Percentiles rank a stretch among this genome's conserved stretches.
These are phyloP conservation scores for Drosophila parthenogenetica DNA, from an alignment of 2,888 invertebrate genomes.

Conservation along the genomic window DNA sequence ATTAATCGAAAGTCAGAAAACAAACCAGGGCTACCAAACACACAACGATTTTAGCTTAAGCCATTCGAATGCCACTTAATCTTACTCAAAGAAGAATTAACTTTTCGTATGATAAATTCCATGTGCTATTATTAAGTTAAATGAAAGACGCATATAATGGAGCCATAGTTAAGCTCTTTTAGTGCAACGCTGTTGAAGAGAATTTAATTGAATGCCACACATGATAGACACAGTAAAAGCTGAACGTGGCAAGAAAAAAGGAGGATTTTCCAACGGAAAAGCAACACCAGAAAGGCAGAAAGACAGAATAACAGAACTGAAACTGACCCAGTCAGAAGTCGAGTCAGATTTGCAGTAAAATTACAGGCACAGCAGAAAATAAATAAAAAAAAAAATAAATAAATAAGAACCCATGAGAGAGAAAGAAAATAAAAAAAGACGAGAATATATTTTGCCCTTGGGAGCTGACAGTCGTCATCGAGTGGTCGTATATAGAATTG, in stretches of 20 bases:
- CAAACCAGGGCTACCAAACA: neutral
- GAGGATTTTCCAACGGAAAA: constrained; percentile 28
- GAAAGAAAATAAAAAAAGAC: constrained; percentile 5
- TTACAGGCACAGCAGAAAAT: constrained; percentile 26
- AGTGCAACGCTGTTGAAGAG: constrained; percentile 30
- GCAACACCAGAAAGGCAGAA: constrained; percentile 36
- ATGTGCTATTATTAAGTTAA: constrained; percentile 15
- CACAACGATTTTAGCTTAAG: neutral
- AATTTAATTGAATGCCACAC: constrained; percentile 56
- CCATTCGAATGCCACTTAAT: neutral
- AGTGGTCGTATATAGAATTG: constrained; percentile 41
- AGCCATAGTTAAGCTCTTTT: constrained; percentile 29
- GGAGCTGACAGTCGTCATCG: constrained; percentile 33
- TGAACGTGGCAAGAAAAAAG: constrained; percentile 17
- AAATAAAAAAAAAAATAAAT: neutral
- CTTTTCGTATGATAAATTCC: constrained; percentile 13
- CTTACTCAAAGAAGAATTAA: neutral
- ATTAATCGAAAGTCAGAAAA: neutral
- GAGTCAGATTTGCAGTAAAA: constrained; percentile 52
- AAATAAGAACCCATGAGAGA: neutral
- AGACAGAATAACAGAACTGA: constrained; percentile 22
- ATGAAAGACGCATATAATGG: constrained; percentile 26
- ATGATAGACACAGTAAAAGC: constrained; percentile 24
- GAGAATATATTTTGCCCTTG: constrained; percentile 42
- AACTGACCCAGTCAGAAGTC: constrained; percentile 30